phyloP scores from a whole-genome alignment of 2,797 vertebrate species.

The Brachyalestes nurse region DNA sequence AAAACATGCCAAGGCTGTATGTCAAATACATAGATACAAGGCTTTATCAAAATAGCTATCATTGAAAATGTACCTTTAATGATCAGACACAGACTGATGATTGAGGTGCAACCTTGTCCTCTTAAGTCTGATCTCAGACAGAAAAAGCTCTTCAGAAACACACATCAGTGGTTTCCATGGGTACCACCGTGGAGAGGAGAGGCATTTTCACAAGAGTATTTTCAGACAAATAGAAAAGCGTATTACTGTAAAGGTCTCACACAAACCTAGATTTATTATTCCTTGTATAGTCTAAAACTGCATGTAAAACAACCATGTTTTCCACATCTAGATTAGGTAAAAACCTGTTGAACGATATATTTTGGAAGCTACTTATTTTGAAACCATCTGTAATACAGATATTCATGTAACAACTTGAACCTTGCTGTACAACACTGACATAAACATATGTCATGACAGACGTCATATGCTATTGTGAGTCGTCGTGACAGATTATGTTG shows the following conservation, averaged over 20 bases:
- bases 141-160: conserved; percentile 42
- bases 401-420: no score
- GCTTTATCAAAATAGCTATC: neutral
- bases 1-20: neutral
- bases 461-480: no score
- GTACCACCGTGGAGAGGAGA: conserved; percentile 47
- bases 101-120: conserved; percentile 35
- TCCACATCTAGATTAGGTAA: no score
- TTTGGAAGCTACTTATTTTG: no score
- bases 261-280: conserved; percentile 27
- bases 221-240: conserved; percentile 40
- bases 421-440: no score
- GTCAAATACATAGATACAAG: neutral
- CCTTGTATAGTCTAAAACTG: conserved; percentile 11
- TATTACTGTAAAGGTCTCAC: conserved; percentile 33
- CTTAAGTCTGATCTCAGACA: conserved; percentile 42
- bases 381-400: no score
- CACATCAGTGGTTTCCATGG: conserved; percentile 57
- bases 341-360: no score
- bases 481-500: no score
- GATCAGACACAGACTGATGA: conserved; percentile 26
- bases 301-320: no score
- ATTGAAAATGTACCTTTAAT: conserved; percentile 19
- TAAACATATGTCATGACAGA: no score
- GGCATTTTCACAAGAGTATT: conserved; percentile 37